These are phyloP conservation scores for Caranx ignobilis DNA, from an alignment of 2,113 vertebrate species.

Conservation along the genomic window DNA sequence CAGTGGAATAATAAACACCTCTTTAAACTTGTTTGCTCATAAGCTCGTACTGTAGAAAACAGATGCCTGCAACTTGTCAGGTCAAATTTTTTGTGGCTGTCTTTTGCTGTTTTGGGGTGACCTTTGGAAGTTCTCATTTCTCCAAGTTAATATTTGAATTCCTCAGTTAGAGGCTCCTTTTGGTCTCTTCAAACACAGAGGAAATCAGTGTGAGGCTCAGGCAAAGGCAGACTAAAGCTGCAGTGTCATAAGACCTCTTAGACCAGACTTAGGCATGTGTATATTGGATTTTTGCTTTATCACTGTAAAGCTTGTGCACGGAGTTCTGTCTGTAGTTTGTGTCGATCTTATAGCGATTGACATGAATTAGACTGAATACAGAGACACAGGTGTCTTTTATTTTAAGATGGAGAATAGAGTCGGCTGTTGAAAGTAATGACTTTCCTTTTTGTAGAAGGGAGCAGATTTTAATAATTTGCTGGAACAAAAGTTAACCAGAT, in stretches of 20 bases:
- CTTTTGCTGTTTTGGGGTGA: neutral
- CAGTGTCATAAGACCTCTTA: conserved; percentile 42
- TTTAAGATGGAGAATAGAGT: conserved; percentile 27
- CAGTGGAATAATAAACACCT: conserved; percentile 41
- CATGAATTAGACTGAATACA: conserved; percentile 49
- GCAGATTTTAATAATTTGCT: conserved; percentile 40
- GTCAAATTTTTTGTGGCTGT: conserved; percentile 31
- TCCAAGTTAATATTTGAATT: conserved; percentile 40
- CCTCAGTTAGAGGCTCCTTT: conserved; percentile 7
- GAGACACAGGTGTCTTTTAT: conserved; percentile 11
- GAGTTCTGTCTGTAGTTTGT: conserved; percentile 30
- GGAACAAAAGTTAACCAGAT: conserved; percentile 15
- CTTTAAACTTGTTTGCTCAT: conserved; percentile 48
- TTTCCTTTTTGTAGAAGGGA: conserved; percentile 8
- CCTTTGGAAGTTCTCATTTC: conserved; percentile 48
- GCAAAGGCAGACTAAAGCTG: conserved; percentile 38
- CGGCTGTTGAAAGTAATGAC: conserved; percentile 7
- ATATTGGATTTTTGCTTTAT: conserved; percentile 38
- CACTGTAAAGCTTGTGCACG: conserved; percentile 34
- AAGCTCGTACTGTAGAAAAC: conserved; percentile 35
- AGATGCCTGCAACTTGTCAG: conserved; percentile 22
- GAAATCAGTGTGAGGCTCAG: conserved; percentile 36
- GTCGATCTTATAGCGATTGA: conserved; percentile 43
- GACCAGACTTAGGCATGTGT: conserved; percentile 31
- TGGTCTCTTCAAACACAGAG: conserved; percentile 8